Evolutionary conservation across 1,140 invertebrate genomes (phyloP), one percentile per base, ranked within the genome.

Genomic region (Nasonia giraulti): DNA sequence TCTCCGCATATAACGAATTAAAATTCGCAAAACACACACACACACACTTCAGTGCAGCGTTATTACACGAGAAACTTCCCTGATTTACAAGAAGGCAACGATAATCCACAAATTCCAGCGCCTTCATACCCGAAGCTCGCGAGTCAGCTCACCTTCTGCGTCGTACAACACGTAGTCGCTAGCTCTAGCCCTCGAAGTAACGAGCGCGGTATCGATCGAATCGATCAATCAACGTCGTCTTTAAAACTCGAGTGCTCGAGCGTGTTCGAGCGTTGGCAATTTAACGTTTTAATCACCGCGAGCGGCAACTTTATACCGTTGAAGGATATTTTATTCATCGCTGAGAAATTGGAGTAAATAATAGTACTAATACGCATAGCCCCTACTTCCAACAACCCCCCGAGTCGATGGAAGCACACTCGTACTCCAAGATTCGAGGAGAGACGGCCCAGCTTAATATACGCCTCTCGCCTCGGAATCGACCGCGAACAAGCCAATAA

Each of bases 201-300:
- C n/a, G 55, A 62, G n/a, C 55, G 55, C 55, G n/a, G 17, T 62
- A 62, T 62, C 55, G 55, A 62, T 47, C 40, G 74, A 78, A 66
- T 78, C 76, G 76, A 78, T 78, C 76, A 78, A 78, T 78, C 76
- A 78, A 66, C 27, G 76, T 78, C 76, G 47, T 37, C 76, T 78
- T 78, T 78, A 78, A 78, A 78, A 66, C 50, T 47, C 5, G 44
- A 76, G 40, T 12, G 27, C 10, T 33, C 27, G 69, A 71, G 73
- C 73, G 73, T 31, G 50, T n/a, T 27, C 76, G 76, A 55, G 47
- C 76, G 76, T 78, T 78, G 31, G 55, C 44, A 37, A 78, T 78
- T 78, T 37, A 55, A 78, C 76, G 76, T 78, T 78, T 78, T 78
- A 78, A 78, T 78, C 76, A 66, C 55, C 40, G 37, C 44, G 44